Percentiles rank a stretch among this genome's conserved stretches.
phyloP scores from a whole-genome alignment of 2,113 vertebrate genomes.

The Amblyornis subalaris region DNA sequence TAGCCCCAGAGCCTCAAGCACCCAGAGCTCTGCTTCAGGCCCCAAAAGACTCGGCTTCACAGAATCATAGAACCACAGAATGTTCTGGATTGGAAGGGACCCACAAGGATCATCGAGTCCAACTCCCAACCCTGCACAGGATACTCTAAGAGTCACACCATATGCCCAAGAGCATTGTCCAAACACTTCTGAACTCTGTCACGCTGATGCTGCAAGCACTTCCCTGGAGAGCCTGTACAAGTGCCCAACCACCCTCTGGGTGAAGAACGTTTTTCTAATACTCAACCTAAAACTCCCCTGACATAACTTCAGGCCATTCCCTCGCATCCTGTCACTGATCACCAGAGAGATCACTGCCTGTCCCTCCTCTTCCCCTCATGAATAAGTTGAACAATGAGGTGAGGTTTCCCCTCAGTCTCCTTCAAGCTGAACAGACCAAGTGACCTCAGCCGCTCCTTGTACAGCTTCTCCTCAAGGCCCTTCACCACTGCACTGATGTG shows the following conservation, averaged over 20 bases:
- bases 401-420: neutral
- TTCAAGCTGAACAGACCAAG: neutral
- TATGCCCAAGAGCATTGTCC: too few relatives aligned
- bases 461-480: fast-evolving
- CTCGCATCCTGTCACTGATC: neutral
- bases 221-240: neutral
- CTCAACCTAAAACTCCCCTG: neutral
- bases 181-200: neutral
- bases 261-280: neutral
- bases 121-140: neutral
- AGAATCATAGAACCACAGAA: neutral
- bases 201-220: neutral
- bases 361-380: neutral
- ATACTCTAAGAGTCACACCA: neutral
- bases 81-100: neutral
- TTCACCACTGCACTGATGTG: neutral
- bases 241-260: too few relatives aligned
- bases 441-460: fast-evolving
- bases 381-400: neutral
- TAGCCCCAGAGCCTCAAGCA: neutral
- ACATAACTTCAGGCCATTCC: neutral
- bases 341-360: neutral
- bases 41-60: fast-evolving
- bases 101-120: neutral
- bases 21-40: neutral